Evolutionary conservation across 2,797 vertebrate genomes (phyloP).

Genomic region (Oreochromis mossambicus): DNA sequence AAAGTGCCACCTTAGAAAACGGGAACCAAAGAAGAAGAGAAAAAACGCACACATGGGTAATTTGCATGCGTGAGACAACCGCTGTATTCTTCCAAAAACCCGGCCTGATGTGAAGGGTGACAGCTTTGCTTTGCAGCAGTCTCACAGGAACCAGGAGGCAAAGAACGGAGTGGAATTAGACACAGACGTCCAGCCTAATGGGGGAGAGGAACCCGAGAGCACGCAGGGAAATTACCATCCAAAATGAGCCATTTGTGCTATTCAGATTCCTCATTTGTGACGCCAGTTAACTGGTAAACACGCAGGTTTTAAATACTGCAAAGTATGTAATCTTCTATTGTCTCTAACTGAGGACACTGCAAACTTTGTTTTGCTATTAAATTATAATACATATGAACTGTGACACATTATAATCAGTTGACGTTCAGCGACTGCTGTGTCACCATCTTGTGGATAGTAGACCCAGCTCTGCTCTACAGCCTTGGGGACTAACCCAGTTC

Average conservation of each 20-base stretch:
- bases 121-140: not conserved
- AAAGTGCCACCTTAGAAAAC: not conserved
- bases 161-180: not conserved
- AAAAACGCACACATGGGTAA: not conserved
- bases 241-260: not conserved
- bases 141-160: not conserved
- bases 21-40: not conserved
- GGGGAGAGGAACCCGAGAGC: not conserved
- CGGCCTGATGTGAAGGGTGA: not conserved
- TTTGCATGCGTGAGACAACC: not conserved
- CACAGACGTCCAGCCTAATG: not conserved
- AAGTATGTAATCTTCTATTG: not conserved
- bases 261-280: not conserved
- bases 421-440: not conserved
- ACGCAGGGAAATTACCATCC: not conserved
- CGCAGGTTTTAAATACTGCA: not conserved
- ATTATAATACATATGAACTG: not conserved
- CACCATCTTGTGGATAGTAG: not conserved
- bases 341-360: not conserved
- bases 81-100: not conserved
- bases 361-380: accelerated
- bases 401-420: accelerated
- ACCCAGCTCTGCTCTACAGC: not conserved
- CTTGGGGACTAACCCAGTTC: not conserved
- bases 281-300: not conserved